A percentile compares a stretch with the other conserved stretches of the same genome.
phyloP scores from a whole-genome alignment of 1,140 invertebrate species.

The Dolichoris vasculosae region DNA sequence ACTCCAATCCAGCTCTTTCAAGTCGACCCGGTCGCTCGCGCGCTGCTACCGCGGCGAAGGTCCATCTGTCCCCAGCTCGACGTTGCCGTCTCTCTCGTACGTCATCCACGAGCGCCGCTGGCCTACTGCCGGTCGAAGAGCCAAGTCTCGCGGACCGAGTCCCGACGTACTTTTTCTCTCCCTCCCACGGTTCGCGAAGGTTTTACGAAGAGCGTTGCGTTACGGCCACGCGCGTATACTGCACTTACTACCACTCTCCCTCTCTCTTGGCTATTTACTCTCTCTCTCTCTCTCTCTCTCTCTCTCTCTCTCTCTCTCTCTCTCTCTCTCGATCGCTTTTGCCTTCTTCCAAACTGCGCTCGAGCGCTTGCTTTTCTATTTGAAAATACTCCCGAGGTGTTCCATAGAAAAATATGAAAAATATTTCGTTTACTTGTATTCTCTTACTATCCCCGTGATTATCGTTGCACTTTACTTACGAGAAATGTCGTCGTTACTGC shows the following conservation, averaged over 20 bases:
- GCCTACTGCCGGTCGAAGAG: constrained; percentile 67
- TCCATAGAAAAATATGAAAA: background rate
- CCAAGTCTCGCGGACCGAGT: constrained; percentile 36
- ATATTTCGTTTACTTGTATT: background rate
- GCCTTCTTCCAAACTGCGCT: background rate
- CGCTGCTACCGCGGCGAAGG: constrained; percentile 26
- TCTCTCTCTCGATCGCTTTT: background rate
- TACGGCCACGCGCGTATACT: background rate
- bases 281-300: constrained; percentile 9
- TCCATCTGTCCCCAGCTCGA: background rate
- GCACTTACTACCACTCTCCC: constrained; percentile 8
- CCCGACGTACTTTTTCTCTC: constrained; percentile 51
- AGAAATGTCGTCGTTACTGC: background rate
- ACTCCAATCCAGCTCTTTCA: no score
- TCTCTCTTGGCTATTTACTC: background rate
- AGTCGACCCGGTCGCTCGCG: constrained; percentile 33
- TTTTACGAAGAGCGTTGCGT: no score
- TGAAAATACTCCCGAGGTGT: background rate
- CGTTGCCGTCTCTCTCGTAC: constrained; percentile 53
- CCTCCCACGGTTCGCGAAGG: constrained; percentile 15
- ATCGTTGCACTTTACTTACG: background rate
- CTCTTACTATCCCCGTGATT: background rate
- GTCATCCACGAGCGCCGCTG: constrained; percentile 69
- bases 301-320: background rate
- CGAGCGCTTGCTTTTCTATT: background rate